Base-by-base conservation (phyloP, 2,797 vertebrate genomes). In the Sebastes hubbsi region DNA sequence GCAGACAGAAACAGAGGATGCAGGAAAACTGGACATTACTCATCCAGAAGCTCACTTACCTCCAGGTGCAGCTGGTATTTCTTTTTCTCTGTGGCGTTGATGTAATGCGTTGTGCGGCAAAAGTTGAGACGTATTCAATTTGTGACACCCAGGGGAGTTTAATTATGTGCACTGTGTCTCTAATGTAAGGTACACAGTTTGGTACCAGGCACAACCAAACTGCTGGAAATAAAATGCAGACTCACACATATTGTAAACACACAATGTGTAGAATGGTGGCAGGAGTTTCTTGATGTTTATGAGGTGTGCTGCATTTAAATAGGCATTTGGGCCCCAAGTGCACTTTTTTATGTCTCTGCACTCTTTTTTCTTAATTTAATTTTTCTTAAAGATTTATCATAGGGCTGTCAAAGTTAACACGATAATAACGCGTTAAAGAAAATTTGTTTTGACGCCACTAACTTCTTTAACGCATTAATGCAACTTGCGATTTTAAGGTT, bases 351-450 rank as follows among this genome's bases (percentile, higher is more conserved):
- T 46, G 42, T 46, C 38, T 0, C 13, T 42, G 36, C 36, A 38
- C 36, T 0, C 38, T 42, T 42, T 42, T 42, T 14, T 42, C 13
- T 42, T 42, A 0, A 18, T 46, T 46, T 0, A 46, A 46, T 8
- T 46, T 46, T 46, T 46, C 42, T 42, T 14, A 42, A 14, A 42
- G 1, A 16, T 1, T 16, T 42, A 42, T 0, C 38, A 14, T 16
- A 42, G 38, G 4, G 13, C 38, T 42, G 38, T 42, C 38, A 42
- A 42, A 42, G 42, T 46, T 18, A 46, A 46, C 42, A 7, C 16
- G 38, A 42, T 42, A 46, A 46, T 0, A 46, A 46, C 16, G 14
- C 16, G 1, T 46, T 46, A 46, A 46, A 46, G 42, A 0, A 46
- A 42, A 42, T 42, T 42, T 1, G 5, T 42, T 42, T 42, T 42